Evolutionary conservation across 2,797 vertebrate species (phyloP).

Genomic region (Yasuhikotakia modesta): DNA sequence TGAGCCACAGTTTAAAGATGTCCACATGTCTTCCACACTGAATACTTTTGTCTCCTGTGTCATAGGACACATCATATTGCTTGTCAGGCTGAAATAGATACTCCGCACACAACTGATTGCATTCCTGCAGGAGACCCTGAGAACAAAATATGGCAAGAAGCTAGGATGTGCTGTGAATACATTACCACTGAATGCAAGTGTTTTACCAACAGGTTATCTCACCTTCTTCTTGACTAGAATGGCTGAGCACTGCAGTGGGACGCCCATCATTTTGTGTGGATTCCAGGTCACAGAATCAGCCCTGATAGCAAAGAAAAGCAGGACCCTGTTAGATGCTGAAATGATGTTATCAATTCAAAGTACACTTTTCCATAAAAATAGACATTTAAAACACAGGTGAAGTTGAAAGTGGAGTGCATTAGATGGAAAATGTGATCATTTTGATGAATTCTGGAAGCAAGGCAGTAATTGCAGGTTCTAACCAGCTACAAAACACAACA

Average conservation of each 20-base stretch:
- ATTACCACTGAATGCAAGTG: neutral
- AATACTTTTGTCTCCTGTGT: constrained; percentile 77
- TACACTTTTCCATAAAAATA: neutral
- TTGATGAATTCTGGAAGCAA: neutral
- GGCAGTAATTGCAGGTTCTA: constrained; percentile 12
- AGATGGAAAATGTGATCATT: neutral
- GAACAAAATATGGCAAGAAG: neutral
- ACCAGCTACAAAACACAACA: constrained; percentile 10
- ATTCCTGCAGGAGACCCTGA: constrained; percentile 73
- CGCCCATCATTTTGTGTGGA: constrained; percentile 79
- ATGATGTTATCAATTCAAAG: constrained; percentile 11
- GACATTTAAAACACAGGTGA: neutral
- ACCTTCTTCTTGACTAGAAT: constrained; percentile 75
- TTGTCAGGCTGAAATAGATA: constrained; percentile 82
- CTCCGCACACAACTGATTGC: constrained; percentile 71
- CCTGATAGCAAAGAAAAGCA: constrained; percentile 49
- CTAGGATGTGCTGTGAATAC: neutral
- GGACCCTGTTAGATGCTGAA: neutral
- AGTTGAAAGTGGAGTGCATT: constrained; percentile 32
- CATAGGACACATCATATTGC: constrained; percentile 71
- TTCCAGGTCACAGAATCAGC: constrained; percentile 81
- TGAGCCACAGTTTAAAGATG: constrained; percentile 79
- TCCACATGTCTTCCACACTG: constrained; percentile 75
- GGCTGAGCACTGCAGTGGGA: constrained; percentile 76
- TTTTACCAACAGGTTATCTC: constrained; percentile 22